Evolutionary conservation across 2,113 vertebrate genomes (phyloP), one percentile per base, ranked within the genome.

Genomic region (Opisthocomus hoazin): DNA sequence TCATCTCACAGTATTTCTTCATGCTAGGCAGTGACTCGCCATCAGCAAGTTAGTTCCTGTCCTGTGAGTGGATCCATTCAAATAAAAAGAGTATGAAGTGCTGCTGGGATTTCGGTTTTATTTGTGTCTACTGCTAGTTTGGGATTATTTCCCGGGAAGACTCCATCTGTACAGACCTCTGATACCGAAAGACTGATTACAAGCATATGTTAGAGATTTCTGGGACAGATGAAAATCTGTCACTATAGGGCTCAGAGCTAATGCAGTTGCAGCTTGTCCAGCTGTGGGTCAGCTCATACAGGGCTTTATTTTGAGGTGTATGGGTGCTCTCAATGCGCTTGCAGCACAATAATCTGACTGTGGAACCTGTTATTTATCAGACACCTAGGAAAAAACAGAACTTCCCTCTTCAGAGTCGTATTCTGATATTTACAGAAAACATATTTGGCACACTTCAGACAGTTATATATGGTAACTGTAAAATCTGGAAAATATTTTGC

Each of bases 141-240:
- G 94, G 84, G 95, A 94, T 94, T 96, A 89, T 93, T 74, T 94
- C 75, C 57, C 85, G 81, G 60, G 94, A 92, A 94, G 92, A 80
- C 37, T 89, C 92, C 91, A 95, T 94, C 87, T 88, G 94, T 74
- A 87, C 76, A 91, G 75, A 51, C 50, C 73, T 74, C 78, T 65
- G 70, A 91, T 91, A 95, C 36, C 73, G 74, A 73, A 71, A 89
- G 86, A 78, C 77, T 96, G 92, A 95, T 94, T 91, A 89, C 48
- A 97, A 94, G 74, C 94, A 87, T 93, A 95, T 90, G 82, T 84
- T 88, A 69, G 93, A 92, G 63, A 77, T 96, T 91, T 96, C 82
- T 87, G 80, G 68, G 79, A 75, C 69, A 90, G 56, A 90, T 73
- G 76, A 94, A 92, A 96, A 95, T 86, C 82, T 79, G 90, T 84